Conservation (phyloP, 2,797 vertebrate species). For the Cercopithecus diana region DNA sequence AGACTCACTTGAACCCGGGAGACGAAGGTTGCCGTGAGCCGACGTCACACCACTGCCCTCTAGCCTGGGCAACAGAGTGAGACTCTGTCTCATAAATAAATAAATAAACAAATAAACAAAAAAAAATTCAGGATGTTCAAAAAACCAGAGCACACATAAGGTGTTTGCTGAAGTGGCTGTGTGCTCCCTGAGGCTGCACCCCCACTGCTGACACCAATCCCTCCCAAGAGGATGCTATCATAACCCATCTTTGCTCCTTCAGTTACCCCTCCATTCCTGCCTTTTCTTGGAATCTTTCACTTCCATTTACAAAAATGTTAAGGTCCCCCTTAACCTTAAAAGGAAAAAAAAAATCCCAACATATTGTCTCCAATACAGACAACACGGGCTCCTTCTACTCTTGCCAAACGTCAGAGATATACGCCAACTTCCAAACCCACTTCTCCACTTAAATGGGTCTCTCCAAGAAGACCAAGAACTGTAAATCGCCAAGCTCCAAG, state of each 20-base stretch:
- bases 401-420: not conserved
- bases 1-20: no score
- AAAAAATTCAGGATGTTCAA: not conserved
- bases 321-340: not conserved
- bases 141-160: not conserved
- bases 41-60: no score
- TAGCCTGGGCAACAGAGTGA: no score
- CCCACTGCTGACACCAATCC: not conserved
- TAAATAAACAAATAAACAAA: not conserved
- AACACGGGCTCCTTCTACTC: not conserved
- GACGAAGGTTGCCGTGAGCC: no score
- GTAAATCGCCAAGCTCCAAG: not conserved
- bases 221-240: not conserved
- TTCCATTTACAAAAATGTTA: conserved; percentile 7
- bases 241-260: not conserved
- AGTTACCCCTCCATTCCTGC: not conserved
- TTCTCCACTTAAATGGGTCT: not conserved
- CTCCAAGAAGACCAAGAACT: not conserved
- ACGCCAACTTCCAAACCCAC: not conserved
- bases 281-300: not conserved
- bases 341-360: not conserved
- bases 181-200: not conserved
- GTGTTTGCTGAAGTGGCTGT: not conserved
- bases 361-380: not conserved
- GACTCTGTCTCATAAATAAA: not conserved